Percentiles rank a stretch among this genome's conserved stretches.
These are phyloP conservation scores for Nasonia giraulti DNA, from an alignment of 1,140 invertebrate genomes.

Conservation along the genomic window DNA sequence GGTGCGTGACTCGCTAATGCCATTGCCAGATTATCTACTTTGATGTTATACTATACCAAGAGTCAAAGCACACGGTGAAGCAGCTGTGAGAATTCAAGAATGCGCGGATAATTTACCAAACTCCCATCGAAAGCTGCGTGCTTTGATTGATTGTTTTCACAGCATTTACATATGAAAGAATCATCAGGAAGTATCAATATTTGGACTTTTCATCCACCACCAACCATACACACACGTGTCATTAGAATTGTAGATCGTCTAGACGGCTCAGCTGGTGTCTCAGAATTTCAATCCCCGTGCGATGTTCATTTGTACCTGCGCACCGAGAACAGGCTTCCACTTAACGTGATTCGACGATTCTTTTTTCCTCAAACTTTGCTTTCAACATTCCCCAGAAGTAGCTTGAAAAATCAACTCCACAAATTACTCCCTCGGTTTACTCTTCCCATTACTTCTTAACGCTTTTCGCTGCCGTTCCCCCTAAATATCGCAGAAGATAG, in stretches of 20 bases:
- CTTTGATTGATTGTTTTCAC: slow-evolving; percentile 32
- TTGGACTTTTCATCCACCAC: slow-evolving; percentile 6
- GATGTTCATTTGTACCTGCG: not conserved
- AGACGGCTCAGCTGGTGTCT: slow-evolving; percentile 10
- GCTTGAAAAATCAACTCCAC: too few relatives aligned
- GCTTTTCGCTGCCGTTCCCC: too few relatives aligned
- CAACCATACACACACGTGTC: slow-evolving; percentile 6
- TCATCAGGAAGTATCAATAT: slow-evolving; percentile 26
- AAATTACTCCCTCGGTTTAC: too few relatives aligned
- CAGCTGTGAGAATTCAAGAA: too few relatives aligned
- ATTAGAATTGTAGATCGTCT: slow-evolving; percentile 37
- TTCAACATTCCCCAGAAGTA: too few relatives aligned
- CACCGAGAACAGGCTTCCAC: not conserved
- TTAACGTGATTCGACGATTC: slow-evolving; percentile 1
- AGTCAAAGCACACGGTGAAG: too few relatives aligned
- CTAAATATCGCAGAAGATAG: too few relatives aligned
- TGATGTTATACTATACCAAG: too few relatives aligned
- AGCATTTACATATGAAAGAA: slow-evolving; percentile 31
- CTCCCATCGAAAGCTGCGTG: not conserved
- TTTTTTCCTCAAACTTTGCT: not conserved
- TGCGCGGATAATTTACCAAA: too few relatives aligned
- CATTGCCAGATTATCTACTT: too few relatives aligned
- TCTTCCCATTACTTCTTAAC: too few relatives aligned
- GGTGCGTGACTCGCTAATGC: too few relatives aligned
- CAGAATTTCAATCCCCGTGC: slow-evolving; percentile 9